Base-by-base conservation (phyloP, 1,140 invertebrate species). In the Pantala flavescens region DNA sequence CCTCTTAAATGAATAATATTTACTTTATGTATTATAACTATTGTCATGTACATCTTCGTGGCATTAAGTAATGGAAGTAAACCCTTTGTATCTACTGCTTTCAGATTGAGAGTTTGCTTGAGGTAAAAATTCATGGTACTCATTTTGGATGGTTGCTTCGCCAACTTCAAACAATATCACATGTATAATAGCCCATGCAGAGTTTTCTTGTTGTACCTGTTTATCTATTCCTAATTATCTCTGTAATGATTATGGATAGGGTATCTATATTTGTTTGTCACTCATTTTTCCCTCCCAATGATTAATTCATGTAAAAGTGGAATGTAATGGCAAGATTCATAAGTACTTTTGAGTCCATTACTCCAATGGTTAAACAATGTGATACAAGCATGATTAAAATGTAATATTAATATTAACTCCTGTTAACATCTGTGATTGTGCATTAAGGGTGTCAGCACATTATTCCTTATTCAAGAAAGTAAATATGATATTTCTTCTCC, bases 321-420 rank as follows among this genome's bases (percentile, higher is more conserved):
- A 12, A 63, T 63, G 49, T 63, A 63, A 63, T 63, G 49, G n/a
- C 49, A 63, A 19, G 16, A 63, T 19, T 63, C 49, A 63, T 63
- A 63, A 63, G 16, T 21, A 19, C 49, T 63, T 63, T 19, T 19
- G 5, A 21, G n/a, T 63, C 49, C 49, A 63, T 63, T 63, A 21
- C 49, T 63, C 49, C 49, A 63, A 63, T 19, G n/a, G 49, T 63
- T 63, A 63, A 63, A 63, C 49, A 63, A 63, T 63, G 49, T 63
- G 49, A 63, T 63, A 63, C 49, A 63, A 63, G 49, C 49, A 21
- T 63, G n/a, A 63, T 63, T 63, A 63, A 63, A 63, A 21, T 63
- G 49, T 63, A 63, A 63, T 63, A 63, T 63, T 63, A 63, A 19
- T 63, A 63, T 63, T 63, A 63, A 63, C 49, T 63, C 49, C 49